Evolutionary conservation across 2,888 invertebrate genomes (phyloP), one percentile per base, ranked within the genome.

Genomic region (Macaria liturata): DNA sequence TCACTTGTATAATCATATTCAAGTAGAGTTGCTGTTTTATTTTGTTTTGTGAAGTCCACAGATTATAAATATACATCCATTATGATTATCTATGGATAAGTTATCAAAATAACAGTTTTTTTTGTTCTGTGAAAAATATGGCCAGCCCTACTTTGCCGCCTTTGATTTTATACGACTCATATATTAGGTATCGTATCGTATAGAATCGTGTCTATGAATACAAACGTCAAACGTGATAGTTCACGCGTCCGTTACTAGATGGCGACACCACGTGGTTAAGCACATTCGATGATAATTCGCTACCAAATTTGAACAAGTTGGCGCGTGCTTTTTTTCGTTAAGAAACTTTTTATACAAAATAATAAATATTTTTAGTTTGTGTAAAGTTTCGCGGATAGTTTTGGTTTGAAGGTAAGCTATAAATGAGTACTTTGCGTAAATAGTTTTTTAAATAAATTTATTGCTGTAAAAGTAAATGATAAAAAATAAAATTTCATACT

Each of bases 191-290:
- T n/a, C n/a, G n/a, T n/a, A n/a, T n/a, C n/a, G n/a, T n/a, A n/a
- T n/a, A n/a, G n/a, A n/a, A n/a, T n/a, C n/a, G n/a, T 39, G 39
- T 8, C 39, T 39, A 39, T 39, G 39, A 39, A 7, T 39, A 39
- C 39, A 39, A 39, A 39, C 39, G 39, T 39, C 39, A 39, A 39
- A 39, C 39, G 39, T 39, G 39, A 39, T 39, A 51, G 39, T 39
- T 39, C 39, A 39, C 39, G 8, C 8, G 39, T 7, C 8, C 39
- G 6, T 39, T 7, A 2, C 5, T 39, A 39, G 39, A 39, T 39
- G 8, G 39, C 39, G 8, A 39, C 39, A 39, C 39, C 39, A 39
- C 39, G 1, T 8, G 5, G 39, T 2, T 7, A 3, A 39, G 39
- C 3, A 39, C 8, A 5, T 39, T 8, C 6, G 39, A 7, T 39